Evolutionary conservation across 1,140 invertebrate genomes (phyloP), one percentile per base, ranked within the genome.

Genomic region (Diabrotica virgifera): DNA sequence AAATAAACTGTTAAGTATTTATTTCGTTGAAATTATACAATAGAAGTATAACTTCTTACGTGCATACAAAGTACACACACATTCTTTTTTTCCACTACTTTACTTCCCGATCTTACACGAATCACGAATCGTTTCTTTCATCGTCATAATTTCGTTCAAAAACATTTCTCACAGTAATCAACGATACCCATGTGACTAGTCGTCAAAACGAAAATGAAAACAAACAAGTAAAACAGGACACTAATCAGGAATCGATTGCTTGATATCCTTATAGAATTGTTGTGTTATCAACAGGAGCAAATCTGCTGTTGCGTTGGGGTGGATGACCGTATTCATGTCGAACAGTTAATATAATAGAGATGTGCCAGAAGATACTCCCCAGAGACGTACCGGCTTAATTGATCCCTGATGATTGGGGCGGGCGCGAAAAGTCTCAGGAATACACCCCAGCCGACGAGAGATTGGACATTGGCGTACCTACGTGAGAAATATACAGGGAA

Each of bases 321-420:
- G 40, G 40, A 46, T 6, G 53, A 55, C 10, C 10, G 13, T 55
- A 36, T 36, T 55, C 35, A 62, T 62, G 52, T 46, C 12, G 60
- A 62, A 54, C 60, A 52, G 60, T 54, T 62, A 62, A 53, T 54
- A 53, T 62, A 62, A 62, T 54, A 62, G 60, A 62, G 60, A 62
- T 53, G 60, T 54, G 10, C 35, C 60, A 54, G 60, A 54, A 24
- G 51, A 36, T 11, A 54, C 54, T 55, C 60, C 60, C 60, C 60
- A 6, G 60, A 38, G 60, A 62, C 38, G 35, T 36, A 40, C 38
- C 52, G 51, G 60, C 60, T 72, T 72, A 72, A 72, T 72, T 71
- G 71, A 72, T 72, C 71, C 71, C 71, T 62, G 64, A 72, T 71
- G 71, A 72, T 68, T 68, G 57, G 67, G 69, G 64, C 61, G 62